These are phyloP conservation scores for Ditylenchus dipsaci DNA, from an alignment of 1,140 invertebrate species.

Conservation along the genomic window DNA sequence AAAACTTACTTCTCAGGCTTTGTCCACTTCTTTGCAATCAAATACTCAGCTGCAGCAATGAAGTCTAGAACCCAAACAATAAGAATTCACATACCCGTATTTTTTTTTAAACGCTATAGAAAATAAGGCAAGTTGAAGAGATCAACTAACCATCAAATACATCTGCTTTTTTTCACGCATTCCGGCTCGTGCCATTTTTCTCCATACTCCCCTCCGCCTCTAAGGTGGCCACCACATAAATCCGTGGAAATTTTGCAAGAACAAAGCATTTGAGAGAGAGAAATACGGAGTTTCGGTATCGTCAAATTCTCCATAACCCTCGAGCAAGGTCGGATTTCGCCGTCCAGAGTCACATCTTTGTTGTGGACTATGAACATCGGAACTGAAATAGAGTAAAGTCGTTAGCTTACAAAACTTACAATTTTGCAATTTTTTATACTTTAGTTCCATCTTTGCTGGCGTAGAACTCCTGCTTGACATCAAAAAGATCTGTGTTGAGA, in stretches of 20 bases:
- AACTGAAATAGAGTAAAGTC: conserved; percentile 32
- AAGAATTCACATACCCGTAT: too few species aligned
- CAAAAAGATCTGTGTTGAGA: conserved; percentile 75
- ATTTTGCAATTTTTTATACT: too few species aligned
- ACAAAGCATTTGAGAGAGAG: conserved; percentile 79
- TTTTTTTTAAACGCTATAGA: too few species aligned
- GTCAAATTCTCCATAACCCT: conserved; percentile 98
- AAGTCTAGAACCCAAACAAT: conserved; percentile 69
- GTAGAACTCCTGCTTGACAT: conserved; percentile 87
- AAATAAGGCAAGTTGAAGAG: too few species aligned
- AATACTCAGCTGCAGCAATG: conserved; percentile 81
- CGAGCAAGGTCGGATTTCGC: conserved; percentile 76
- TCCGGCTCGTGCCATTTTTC: conserved; percentile 92
- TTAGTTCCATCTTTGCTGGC: conserved; percentile 87
- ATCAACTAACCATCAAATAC: conserved; percentile 72
- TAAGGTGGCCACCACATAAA: conserved; percentile 88
- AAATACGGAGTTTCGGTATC: conserved; percentile 81
- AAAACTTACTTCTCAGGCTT: conserved; percentile 60
- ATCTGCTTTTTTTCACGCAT: conserved; percentile 86
- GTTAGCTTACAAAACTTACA: neutral
- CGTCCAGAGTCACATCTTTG: conserved; percentile 69
- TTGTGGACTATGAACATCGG: conserved; percentile 93
- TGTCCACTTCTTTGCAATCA: conserved; percentile 79
- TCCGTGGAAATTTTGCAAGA: conserved; percentile 79
- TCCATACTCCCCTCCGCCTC: conserved; percentile 86